These are phyloP conservation scores for Ifrita kowaldi DNA, from an alignment of 2,113 vertebrate species.

Conservation along the genomic window DNA sequence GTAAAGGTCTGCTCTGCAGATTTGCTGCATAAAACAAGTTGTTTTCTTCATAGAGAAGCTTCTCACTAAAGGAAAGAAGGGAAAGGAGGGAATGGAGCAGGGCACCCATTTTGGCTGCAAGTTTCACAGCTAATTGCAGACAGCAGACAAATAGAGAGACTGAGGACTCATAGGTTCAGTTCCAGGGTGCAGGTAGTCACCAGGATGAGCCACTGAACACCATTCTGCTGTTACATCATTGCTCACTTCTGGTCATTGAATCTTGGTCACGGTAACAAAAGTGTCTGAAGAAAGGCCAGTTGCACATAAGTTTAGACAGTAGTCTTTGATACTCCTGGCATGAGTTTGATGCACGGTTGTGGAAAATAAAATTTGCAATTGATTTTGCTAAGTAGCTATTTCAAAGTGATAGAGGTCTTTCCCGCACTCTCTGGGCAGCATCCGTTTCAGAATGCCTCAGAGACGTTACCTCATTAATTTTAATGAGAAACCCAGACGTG, in stretches of 20 bases:
- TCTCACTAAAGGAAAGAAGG: neutral
- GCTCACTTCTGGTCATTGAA: neutral
- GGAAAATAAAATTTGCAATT: neutral
- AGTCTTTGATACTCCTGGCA: neutral
- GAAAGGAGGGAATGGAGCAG: neutral
- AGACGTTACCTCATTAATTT: conserved; percentile 73
- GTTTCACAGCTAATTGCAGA: neutral
- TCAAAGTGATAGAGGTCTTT: neutral
- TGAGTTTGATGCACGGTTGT: neutral
- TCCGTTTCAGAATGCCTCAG: conserved; percentile 45
- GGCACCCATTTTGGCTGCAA: neutral
- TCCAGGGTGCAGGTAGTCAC: neutral
- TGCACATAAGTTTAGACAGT: neutral
- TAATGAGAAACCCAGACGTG: conserved; percentile 68
- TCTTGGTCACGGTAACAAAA: neutral
- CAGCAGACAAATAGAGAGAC: neutral
- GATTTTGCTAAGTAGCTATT: conserved; percentile 3
- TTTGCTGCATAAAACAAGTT: neutral
- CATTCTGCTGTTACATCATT: neutral
- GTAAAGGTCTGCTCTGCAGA: neutral
- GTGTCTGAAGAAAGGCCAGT: neutral
- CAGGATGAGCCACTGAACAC: neutral
- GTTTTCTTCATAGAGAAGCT: neutral
- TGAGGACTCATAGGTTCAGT: neutral
- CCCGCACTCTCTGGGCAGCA: conserved; percentile 1